Conservation (phyloP, 2,888 invertebrate genomes). For the Periphyllus acericola region DNA sequence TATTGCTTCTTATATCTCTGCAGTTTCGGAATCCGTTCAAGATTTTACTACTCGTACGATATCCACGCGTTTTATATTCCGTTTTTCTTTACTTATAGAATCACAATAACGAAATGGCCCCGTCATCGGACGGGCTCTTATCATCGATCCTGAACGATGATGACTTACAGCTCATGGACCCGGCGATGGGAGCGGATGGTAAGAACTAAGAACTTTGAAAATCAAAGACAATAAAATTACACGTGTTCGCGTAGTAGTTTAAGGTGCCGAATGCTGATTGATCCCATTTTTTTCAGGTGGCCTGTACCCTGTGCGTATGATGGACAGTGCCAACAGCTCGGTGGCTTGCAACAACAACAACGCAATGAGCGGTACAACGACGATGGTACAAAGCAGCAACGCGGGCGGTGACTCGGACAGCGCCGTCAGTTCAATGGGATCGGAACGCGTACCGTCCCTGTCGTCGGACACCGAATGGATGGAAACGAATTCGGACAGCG, state of each 20-base stretch:
- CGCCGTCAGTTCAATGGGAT: constrained; percentile 92
- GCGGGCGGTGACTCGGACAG: constrained; percentile 84
- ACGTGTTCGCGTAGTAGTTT: neutral
- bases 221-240: neutral
- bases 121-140: constrained; percentile 83
- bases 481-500: constrained; percentile 85
- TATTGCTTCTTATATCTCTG: neutral
- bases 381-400: constrained; percentile 51
- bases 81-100: constrained; percentile 63
- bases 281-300: constrained; percentile 68
- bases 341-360: constrained; percentile 63
- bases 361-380: constrained; percentile 21
- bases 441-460: constrained; percentile 86
- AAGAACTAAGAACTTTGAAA: constrained; percentile 68
- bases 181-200: constrained; percentile 81
- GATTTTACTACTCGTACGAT: neutral
- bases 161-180: constrained; percentile 89
- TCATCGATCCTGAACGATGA: constrained; percentile 90
- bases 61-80: neutral
- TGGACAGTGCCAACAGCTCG: constrained; percentile 73
- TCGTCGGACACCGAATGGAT: constrained; percentile 93
- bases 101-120: constrained; percentile 64
- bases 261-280: neutral
- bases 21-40: neutral
- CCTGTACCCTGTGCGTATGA: constrained; percentile 88